A percentile compares a stretch with the other conserved stretches of the same genome.
These are phyloP conservation scores for Microtus oregoni DNA, from an alignment of 2,113 vertebrate genomes.

Conservation along the genomic window DNA sequence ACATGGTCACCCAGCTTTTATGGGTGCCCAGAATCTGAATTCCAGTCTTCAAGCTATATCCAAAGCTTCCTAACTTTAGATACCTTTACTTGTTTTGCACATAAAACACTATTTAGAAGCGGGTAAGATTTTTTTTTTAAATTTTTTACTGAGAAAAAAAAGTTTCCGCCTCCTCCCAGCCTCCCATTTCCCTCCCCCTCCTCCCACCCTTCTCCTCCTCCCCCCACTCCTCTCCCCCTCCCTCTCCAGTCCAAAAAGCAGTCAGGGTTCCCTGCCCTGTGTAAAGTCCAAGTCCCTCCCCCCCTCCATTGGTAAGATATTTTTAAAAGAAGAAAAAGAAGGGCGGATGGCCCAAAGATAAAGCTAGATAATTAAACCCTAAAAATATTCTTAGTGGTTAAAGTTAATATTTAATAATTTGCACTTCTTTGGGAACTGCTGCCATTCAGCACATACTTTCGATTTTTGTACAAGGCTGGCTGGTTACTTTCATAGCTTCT, in stretches of 20 bases:
- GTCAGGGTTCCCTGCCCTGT: too few relatives aligned
- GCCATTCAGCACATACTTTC: constrained; percentile 89
- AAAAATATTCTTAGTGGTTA: background rate
- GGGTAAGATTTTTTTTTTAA: too few relatives aligned
- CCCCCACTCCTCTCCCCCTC: too few relatives aligned
- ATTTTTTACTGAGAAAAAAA: too few relatives aligned
- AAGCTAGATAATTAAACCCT: constrained; percentile 5
- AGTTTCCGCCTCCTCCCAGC: too few relatives aligned
- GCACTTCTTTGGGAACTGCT: background rate
- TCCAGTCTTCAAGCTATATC: background rate
- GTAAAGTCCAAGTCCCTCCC: too few relatives aligned
- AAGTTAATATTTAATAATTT: background rate
- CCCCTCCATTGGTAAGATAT: background rate
- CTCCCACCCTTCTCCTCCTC: too few relatives aligned
- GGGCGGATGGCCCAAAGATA: background rate
- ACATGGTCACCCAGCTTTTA: background rate
- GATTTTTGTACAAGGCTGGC: constrained; percentile 90
- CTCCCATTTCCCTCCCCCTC: too few relatives aligned
- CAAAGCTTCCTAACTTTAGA: background rate
- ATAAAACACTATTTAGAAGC: background rate
- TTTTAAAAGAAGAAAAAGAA: background rate
- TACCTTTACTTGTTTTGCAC: background rate
- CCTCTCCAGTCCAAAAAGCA: too few relatives aligned
- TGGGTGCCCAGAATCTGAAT: background rate
- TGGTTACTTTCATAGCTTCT: constrained; percentile 93